Evolutionary conservation across 1,140 invertebrate genomes (phyloP).

Genomic region (Nephila pilipes): DNA sequence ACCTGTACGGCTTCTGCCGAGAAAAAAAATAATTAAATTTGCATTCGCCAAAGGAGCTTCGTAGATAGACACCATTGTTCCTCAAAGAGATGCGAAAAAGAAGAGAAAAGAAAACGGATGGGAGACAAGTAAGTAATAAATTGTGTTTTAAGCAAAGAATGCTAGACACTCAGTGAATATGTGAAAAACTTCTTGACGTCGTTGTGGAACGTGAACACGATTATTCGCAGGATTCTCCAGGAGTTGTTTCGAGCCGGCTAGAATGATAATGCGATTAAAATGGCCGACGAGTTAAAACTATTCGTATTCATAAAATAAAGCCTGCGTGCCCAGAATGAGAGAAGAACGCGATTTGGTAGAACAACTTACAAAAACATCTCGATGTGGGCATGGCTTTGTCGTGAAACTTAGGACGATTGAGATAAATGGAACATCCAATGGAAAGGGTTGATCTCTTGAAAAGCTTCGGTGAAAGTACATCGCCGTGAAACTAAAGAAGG

Average conservation of each 20-base stretch:
- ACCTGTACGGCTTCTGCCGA: conserved; percentile 17
- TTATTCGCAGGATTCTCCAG: conserved; percentile 15
- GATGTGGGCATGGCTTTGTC: not conserved
- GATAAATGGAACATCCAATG: not conserved
- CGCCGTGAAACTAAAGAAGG: not conserved
- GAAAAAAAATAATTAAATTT: conserved; percentile 49
- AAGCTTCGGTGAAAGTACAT: not conserved
- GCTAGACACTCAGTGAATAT: conserved; percentile 51
- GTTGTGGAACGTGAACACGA: conserved; percentile 59
- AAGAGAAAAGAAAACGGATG: conserved; percentile 46
- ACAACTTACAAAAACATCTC: not conserved
- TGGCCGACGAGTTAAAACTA: conserved; percentile 9
- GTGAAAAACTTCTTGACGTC: conserved; percentile 48
- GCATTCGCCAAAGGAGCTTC: conserved; percentile 34
- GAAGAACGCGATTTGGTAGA: not conserved
- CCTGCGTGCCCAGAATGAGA: not conserved
- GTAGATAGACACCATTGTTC: conserved; percentile 59
- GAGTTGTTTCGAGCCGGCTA: not conserved
- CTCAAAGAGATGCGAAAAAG: conserved; percentile 8
- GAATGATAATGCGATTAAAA: conserved; percentile 48
- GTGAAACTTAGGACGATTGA: not conserved
- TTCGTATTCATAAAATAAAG: conserved; percentile 44
- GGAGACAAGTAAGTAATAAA: conserved; percentile 69
- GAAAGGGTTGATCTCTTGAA: not conserved
- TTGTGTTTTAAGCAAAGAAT: conserved; percentile 54